Base-by-base conservation (phyloP, 2,888 invertebrate genomes). In the Eristalis arbustorum region DNA sequence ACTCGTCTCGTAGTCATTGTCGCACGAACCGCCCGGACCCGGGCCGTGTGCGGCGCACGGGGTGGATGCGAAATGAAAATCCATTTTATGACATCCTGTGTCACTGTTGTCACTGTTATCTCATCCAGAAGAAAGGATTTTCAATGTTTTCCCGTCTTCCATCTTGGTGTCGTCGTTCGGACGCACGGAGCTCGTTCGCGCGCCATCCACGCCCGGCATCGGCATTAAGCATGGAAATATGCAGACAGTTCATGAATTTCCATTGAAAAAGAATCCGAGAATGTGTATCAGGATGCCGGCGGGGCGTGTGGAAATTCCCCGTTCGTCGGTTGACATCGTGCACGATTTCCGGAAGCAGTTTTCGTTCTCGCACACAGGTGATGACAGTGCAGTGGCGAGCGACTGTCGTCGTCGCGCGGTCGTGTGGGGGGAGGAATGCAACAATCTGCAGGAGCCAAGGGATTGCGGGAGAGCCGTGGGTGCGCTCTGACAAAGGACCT, bases 71-170 rank as follows among this genome's bases (percentile, higher is more conserved):
- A 73, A 73, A 66, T 67, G 73, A 67, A n/a, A 49, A 68, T 79
- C 69, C 73, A 76, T 77, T 85, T 85, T 74, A 81, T 81, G 69
- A 72, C 68, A 81, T 81, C 69, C 81, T 68, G 57, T 28, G 67
- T 37, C 31, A 72, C 61, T 76, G 85, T 81, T 73, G 42, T 77
- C 81, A 66, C 61, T 73, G 76, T 77, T 79, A 75, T 71, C 76
- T 64, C 59, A 31, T 62, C 37, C 34, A n/a, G 22, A 49, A 56
- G 66, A 61, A 66, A 59, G 28, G 57, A 31, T 14, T 56, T 62
- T 10, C 37, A 63, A 49, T 76, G n/a, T 68, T 4, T 75, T 59
- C 42, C 37, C n/a, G n/a, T n/a, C n/a, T 49, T 28, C 13, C 25
- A 13, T n/a, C n/a, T 42, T 42, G 5, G 42, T 42, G 42, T 14